Conservation (phyloP, 2,113 vertebrate genomes). For the Nestor notabilis region DNA sequence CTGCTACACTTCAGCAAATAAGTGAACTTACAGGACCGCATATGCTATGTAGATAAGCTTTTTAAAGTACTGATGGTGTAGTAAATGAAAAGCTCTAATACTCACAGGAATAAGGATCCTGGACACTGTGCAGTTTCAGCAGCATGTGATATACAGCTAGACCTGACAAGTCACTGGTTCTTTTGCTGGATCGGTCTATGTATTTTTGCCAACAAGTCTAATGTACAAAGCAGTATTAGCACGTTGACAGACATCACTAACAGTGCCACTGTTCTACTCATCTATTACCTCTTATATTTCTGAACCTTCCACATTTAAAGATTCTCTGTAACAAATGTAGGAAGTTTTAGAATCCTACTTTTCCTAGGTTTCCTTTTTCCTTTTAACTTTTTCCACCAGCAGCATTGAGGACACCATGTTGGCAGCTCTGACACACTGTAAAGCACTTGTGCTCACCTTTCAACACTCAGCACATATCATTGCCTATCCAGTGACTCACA, state of each 20-base stretch:
- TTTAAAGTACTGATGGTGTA: background rate
- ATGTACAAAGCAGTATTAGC: background rate
- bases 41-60: background rate
- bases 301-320: background rate
- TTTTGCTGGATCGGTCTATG: background rate
- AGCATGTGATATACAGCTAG: background rate
- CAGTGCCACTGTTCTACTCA: background rate
- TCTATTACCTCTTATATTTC: background rate
- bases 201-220: background rate
- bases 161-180: background rate
- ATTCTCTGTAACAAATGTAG: background rate
- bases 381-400: background rate
- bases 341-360: background rate
- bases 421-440: background rate
- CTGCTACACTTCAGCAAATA: background rate
- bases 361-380: background rate
- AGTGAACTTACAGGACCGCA: background rate
- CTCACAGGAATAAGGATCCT: background rate
- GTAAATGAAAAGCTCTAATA: background rate
- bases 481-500: background rate
- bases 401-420: rapidly evolving
- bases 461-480: background rate
- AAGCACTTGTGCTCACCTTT: background rate
- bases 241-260: background rate
- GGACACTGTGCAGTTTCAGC: background rate